These are phyloP conservation scores for Hapalemur alaotrensis DNA, from an alignment of 2,797 vertebrate genomes.

Conservation along the genomic window DNA sequence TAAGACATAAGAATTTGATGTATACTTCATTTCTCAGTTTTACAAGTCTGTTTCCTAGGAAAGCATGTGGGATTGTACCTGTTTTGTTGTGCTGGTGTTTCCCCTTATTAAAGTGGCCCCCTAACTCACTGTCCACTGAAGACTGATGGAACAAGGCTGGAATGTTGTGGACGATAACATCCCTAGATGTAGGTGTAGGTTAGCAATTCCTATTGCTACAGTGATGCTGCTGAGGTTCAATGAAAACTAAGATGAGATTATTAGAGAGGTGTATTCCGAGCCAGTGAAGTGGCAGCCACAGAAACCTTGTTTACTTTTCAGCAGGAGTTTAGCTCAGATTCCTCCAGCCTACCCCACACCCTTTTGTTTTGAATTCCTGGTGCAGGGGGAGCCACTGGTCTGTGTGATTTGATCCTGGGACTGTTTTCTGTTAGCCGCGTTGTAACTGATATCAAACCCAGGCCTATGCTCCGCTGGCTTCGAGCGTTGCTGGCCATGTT, in stretches of 20 bases:
- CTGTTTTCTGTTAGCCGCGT: background rate
- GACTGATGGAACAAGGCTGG: background rate
- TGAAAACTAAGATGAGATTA: background rate
- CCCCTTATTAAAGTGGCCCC: background rate
- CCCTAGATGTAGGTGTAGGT: too few relatives aligned
- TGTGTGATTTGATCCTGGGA: background rate
- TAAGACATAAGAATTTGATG: background rate
- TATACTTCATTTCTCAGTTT: accelerated
- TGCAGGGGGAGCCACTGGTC: background rate
- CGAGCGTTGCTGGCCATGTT: background rate
- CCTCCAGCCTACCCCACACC: accelerated
- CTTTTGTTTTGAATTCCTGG: background rate
- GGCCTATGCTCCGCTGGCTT: background rate
- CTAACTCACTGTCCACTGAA: background rate
- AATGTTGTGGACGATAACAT: accelerated
- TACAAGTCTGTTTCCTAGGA: background rate
- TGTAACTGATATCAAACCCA: background rate
- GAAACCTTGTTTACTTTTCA: background rate
- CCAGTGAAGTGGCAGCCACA: accelerated
- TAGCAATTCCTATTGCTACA: background rate
- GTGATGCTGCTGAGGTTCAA: background rate
- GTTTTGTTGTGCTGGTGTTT: background rate
- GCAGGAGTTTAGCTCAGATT: background rate
- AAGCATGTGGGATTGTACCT: background rate
- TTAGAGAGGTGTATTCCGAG: background rate